Evolutionary conservation across 1,140 invertebrate species (phyloP).

Genomic region (Conopomorpha cramerella): DNA sequence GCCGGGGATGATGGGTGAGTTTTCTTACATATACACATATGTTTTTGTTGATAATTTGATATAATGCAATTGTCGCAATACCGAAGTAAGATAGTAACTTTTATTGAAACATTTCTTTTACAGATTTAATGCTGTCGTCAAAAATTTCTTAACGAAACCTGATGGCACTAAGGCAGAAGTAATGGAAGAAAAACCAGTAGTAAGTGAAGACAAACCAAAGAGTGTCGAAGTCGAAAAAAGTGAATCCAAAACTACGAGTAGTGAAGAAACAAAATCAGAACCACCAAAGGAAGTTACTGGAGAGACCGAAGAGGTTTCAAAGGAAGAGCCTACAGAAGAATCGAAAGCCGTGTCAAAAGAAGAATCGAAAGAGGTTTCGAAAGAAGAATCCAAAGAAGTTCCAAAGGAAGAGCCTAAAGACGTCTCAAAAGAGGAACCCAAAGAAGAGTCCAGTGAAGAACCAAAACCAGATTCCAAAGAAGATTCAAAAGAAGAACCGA

Average conservation of each 20-base stretch:
- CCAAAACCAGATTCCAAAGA: conserved; percentile 4
- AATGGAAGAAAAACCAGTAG: conserved; percentile 8
- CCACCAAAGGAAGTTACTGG: no score
- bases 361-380: no score
- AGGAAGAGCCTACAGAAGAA: background rate
- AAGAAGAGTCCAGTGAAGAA: no score
- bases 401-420: no score
- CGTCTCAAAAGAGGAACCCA: no score
- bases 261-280: no score
- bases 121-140: conserved; percentile 45
- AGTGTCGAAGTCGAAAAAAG: conserved; percentile 5
- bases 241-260: no score
- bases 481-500: conserved; percentile 8
- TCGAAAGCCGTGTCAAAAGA: no score
- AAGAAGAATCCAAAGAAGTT: no score
- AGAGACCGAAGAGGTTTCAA: background rate
- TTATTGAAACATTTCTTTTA: conserved; percentile 3
- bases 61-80: no score
- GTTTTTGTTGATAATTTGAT: no score
- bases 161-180: conserved; percentile 11
- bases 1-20: conserved; percentile 68
- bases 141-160: conserved; percentile 24
- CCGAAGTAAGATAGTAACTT: no score
- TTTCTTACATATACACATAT: conserved; percentile 6
- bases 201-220: conserved; percentile 24